These are phyloP conservation scores for Zygogramma bicolorata DNA, from an alignment of 2,888 invertebrate genomes.

Conservation along the genomic window DNA sequence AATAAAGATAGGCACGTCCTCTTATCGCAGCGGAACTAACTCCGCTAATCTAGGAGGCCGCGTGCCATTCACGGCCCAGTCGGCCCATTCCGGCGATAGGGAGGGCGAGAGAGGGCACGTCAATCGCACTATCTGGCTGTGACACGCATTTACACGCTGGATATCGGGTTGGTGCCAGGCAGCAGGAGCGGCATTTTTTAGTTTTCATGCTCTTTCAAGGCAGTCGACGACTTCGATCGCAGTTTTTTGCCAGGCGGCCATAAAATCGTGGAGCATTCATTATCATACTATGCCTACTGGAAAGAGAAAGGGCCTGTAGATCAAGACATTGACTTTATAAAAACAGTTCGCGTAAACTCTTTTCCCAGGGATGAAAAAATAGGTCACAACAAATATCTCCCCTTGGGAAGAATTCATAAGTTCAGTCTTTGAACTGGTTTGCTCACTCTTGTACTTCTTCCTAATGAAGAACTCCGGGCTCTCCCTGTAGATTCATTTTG, in stretches of 20 bases:
- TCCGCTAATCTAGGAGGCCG: slow-evolving; percentile 42
- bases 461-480: too few relatives aligned
- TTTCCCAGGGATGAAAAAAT: too few relatives aligned
- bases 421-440: too few relatives aligned
- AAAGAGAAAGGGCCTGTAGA: too few relatives aligned
- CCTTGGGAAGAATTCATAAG: too few relatives aligned
- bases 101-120: slow-evolving; percentile 48
- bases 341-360: too few relatives aligned
- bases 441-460: too few relatives aligned
- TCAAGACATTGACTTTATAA: too few relatives aligned
- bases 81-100: neutral
- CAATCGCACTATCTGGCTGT: slow-evolving; percentile 59
- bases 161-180: slow-evolving; percentile 52
- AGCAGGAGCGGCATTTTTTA: slow-evolving; percentile 15
- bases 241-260: neutral
- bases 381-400: too few relatives aligned
- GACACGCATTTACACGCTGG: slow-evolving; percentile 57
- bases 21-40: slow-evolving; percentile 35
- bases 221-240: neutral
- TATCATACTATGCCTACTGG: too few relatives aligned
- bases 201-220: neutral
- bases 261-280: too few relatives aligned
- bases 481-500: too few relatives aligned
- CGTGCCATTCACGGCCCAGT: slow-evolving; percentile 31
- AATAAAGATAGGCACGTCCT: neutral